Evolutionary conservation across 2,797 vertebrate genomes (phyloP).

Genomic region (Spea hammondii): DNA sequence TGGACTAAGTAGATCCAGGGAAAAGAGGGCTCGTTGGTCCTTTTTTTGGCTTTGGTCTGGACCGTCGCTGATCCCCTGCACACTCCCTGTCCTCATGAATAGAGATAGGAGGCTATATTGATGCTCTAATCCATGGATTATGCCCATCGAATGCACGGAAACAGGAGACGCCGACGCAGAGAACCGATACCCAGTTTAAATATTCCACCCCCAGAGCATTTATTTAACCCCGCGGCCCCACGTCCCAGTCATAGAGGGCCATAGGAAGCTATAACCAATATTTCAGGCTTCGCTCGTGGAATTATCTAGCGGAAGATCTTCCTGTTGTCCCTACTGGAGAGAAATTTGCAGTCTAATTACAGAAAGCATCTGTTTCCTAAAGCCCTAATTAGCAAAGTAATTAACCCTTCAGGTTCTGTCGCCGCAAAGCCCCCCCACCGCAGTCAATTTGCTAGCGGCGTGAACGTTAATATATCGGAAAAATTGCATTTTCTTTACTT

Average conservation of each 20-base stretch:
- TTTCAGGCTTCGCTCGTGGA: constrained; percentile 1
- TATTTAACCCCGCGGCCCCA: neutral
- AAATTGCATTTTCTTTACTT: too few relatives aligned
- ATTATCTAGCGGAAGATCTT: constrained; percentile 10
- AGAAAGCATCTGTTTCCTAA: constrained; percentile 17
- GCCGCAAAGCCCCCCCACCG: neutral
- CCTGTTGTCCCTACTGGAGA: neutral
- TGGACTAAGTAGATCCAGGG: too few relatives aligned
- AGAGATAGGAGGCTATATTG: constrained; percentile 34
- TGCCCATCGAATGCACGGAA: constrained; percentile 10
- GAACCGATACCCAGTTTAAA: neutral
- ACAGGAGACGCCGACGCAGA: constrained; percentile 1
- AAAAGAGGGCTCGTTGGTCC: too few relatives aligned
- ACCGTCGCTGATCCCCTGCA: constrained; percentile 33
- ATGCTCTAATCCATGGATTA: constrained; percentile 42
- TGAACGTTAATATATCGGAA: too few relatives aligned
- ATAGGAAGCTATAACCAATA: neutral
- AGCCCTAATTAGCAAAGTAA: constrained; percentile 15
- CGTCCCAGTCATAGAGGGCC: neutral
- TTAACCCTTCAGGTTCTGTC: neutral
- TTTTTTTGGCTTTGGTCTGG: neutral
- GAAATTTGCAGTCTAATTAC: constrained; percentile 17
- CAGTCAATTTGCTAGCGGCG: too few relatives aligned
- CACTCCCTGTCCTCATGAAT: constrained; percentile 34
- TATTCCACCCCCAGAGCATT: neutral